Conservation (phyloP, 1,140 invertebrate genomes). For the Riptortus pedestris region DNA sequence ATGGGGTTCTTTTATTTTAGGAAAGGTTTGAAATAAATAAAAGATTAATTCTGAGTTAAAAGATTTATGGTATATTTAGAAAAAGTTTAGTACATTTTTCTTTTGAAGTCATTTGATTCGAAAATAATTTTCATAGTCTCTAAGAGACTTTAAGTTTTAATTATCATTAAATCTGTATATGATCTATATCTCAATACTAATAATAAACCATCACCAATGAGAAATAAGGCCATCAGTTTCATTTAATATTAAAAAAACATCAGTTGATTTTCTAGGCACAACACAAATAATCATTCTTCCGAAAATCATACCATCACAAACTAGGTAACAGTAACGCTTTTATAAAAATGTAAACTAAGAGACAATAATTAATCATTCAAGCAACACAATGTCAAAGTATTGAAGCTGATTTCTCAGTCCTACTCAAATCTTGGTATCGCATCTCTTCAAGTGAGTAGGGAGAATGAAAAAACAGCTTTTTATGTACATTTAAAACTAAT, state of each 20-base stretch:
- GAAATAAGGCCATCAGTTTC: background rate
- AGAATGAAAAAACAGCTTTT: conserved; percentile 25
- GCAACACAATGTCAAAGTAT: background rate
- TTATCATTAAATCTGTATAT: background rate
- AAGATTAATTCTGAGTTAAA: too few species aligned
- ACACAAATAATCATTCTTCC: background rate
- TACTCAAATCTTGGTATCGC: conserved; percentile 14
- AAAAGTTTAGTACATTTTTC: conserved; percentile 8
- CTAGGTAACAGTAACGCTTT: conserved; percentile 19
- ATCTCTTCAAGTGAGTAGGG: conserved; percentile 20
- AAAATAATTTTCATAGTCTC: background rate
- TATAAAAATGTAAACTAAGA: conserved; percentile 7
- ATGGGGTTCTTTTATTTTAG: too few species aligned
- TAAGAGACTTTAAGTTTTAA: background rate
- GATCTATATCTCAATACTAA: background rate
- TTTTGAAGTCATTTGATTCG: conserved; percentile 1
- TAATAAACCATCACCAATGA: background rate
- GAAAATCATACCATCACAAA: conserved; percentile 8
- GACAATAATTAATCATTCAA: conserved; percentile 6
- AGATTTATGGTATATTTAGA: conserved; percentile 3
- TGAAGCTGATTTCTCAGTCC: conserved; percentile 24
- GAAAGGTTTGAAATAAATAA: too few species aligned
- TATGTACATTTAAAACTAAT: conserved; percentile 3
- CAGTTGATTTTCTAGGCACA: too few species aligned
- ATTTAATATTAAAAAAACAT: background rate